Evolutionary conservation across 2,888 invertebrate genomes (phyloP).

Genomic region (Tetranychus truncatus): DNA sequence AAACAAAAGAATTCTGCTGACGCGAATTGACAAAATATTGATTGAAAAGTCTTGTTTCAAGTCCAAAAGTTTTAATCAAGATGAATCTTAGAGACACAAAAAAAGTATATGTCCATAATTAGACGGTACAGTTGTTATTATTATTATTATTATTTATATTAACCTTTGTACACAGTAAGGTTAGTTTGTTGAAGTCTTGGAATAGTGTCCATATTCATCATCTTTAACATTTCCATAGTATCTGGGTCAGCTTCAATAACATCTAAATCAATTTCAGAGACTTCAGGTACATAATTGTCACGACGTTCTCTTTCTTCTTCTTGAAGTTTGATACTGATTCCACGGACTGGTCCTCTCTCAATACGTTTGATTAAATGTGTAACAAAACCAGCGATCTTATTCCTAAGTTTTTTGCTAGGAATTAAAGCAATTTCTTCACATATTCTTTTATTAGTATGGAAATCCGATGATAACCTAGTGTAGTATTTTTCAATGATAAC

Average conservation of each 20-base stretch:
- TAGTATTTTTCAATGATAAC: constrained; percentile 99
- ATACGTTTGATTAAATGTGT: constrained; percentile 99
- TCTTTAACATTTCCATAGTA: constrained; percentile 97
- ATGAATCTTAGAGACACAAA: background rate
- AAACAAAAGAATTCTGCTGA: background rate
- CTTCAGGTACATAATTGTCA: constrained; percentile 97
- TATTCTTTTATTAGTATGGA: constrained; percentile 97
- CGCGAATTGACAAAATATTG: background rate
- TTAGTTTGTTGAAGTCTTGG: constrained; percentile 9
- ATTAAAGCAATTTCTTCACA: constrained; percentile 99
- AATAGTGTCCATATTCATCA: constrained; percentile 40
- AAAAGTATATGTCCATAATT: background rate
- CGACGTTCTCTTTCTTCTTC: constrained; percentile 98
- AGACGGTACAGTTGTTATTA: background rate
- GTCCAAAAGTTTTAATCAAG: background rate
- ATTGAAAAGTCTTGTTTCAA: background rate
- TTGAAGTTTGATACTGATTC: constrained; percentile 97
- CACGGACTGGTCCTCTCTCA: constrained; percentile 89
- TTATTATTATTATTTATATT: background rate
- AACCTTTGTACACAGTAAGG: background rate
- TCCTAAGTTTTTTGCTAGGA: constrained; percentile 88
- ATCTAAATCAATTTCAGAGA: constrained; percentile 53
- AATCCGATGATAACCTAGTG: constrained; percentile 87
- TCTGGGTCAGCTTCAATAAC: constrained; percentile 94
- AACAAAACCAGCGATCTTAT: constrained; percentile 97